A percentile compares a stretch with the other conserved stretches of the same genome.
These are phyloP conservation scores for Campodea augens DNA, from an alignment of 1,140 invertebrate genomes.

Conservation along the genomic window DNA sequence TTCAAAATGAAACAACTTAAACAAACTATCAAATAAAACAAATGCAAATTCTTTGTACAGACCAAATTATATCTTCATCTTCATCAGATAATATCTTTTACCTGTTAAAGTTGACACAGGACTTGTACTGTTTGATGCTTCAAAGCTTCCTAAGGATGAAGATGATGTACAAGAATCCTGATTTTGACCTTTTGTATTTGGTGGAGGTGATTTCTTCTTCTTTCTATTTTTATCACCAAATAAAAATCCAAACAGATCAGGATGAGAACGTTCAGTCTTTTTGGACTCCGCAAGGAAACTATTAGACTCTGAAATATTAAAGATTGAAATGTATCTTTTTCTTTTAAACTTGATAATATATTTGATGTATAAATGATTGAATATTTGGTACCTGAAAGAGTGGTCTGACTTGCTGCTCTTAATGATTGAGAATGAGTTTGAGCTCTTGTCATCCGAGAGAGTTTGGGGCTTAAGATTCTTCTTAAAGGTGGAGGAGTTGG, in stretches of 20 bases:
- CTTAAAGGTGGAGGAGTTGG: slow-evolving; percentile 52
- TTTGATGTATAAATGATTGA: too few species aligned
- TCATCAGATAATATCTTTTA: too few species aligned
- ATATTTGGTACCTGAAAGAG: not conserved
- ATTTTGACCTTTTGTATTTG: slow-evolving; percentile 14
- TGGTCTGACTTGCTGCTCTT: not conserved
- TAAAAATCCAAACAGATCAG: not conserved
- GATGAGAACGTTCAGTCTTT: not conserved
- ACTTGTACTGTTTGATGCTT: slow-evolving; percentile 63
- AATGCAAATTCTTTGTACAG: too few species aligned
- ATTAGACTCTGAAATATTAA: too few species aligned
- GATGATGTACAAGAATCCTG: slow-evolving; percentile 38
- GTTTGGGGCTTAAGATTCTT: not conserved
- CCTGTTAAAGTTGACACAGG: slow-evolving; percentile 73
- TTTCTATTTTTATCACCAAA: not conserved
- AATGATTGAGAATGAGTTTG: not conserved
- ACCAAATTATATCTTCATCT: too few species aligned
- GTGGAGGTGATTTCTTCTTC: not conserved
- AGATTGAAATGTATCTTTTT: too few species aligned
- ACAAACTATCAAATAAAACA: too few species aligned
- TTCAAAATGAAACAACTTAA: too few species aligned
- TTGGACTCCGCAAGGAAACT: too few species aligned
- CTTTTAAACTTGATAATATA: too few species aligned
- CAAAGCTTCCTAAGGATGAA: slow-evolving; percentile 51
- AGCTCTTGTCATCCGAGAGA: not conserved